Percentiles rank a stretch among this genome's conserved stretches.
Conservation (phyloP, 2,888 invertebrate species). For the Platycheirus albimanus region DNA sequence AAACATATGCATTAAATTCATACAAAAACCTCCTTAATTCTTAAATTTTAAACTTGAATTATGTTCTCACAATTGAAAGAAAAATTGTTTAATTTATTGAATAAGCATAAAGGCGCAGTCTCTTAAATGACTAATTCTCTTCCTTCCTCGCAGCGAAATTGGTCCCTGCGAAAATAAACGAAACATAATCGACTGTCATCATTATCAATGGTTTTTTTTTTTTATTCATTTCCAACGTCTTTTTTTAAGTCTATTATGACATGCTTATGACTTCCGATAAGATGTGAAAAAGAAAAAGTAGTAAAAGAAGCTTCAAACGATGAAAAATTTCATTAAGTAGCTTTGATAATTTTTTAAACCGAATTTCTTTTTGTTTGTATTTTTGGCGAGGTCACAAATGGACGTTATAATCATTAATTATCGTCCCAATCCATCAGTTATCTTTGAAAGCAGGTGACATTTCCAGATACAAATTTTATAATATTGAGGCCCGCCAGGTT, state of each 20-base stretch:
- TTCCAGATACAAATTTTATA: too few species aligned
- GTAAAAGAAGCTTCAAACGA: not conserved
- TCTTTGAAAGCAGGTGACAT: not conserved
- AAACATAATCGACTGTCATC: not conserved
- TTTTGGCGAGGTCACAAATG: slow-evolving; percentile 49
- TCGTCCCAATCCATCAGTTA: slow-evolving; percentile 1
- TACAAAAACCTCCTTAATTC: too few species aligned
- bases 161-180: too few species aligned
- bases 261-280: slow-evolving; percentile 50
- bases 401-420: slow-evolving; percentile 40
- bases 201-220: not conserved
- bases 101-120: too few species aligned
- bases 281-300: slow-evolving; percentile 18
- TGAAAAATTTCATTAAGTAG: not conserved
- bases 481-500: not conserved
- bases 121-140: too few species aligned
- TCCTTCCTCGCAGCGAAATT: too few species aligned
- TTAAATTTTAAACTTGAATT: too few species aligned
- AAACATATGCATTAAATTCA: too few species aligned
- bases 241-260: slow-evolving; percentile 41
- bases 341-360: slow-evolving; percentile 1
- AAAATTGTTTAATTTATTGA: too few species aligned
- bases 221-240: not conserved
- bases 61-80: too few species aligned
- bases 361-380: not conserved